These are phyloP conservation scores for Astropecten irregularis DNA, from an alignment of 53 echinoderm and acorn worm species.

Conservation along the genomic window DNA sequence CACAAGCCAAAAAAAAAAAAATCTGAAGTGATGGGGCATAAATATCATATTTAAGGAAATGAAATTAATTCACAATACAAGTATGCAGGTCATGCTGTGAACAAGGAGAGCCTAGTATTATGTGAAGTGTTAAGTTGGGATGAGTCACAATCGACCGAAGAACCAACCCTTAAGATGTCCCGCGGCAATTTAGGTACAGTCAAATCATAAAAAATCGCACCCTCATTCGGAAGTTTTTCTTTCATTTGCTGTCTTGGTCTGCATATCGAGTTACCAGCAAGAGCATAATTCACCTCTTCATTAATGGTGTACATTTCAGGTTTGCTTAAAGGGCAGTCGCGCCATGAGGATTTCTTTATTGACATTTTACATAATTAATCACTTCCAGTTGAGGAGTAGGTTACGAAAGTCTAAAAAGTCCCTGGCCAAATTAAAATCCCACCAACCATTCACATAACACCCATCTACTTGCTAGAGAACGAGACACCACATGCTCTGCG, in stretches of 20 bases:
- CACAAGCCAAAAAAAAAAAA: not conserved
- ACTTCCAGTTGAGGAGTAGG: too few species aligned
- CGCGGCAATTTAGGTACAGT: constrained; percentile 30
- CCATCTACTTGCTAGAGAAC: too few species aligned
- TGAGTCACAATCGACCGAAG: constrained; percentile 41
- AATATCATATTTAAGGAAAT: constrained; percentile 1
- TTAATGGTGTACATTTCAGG: constrained; percentile 39
- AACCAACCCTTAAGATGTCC: constrained; percentile 9
- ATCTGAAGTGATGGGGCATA: not conserved
- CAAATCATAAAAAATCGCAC: not conserved
- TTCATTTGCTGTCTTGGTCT: not conserved
- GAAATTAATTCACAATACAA: constrained; percentile 24
- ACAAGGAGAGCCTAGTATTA: constrained; percentile 2
- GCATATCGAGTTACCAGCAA: constrained; percentile 25
- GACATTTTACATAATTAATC: too few species aligned
- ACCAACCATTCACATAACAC: too few species aligned
- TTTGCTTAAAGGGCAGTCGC: constrained; percentile 28
- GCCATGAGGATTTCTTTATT: too few species aligned
- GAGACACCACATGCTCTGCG: too few species aligned
- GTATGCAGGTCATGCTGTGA: constrained; percentile 4
- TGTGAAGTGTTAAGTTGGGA: constrained; percentile 31
- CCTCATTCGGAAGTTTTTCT: constrained; percentile 17
- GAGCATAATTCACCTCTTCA: constrained; percentile 46
- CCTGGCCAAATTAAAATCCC: too few species aligned
- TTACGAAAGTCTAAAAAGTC: too few species aligned